A percentile compares a stretch with the other conserved stretches of the same genome.
Evolutionary conservation across 2,888 invertebrate species (phyloP).

Genomic region (Saturnia pavonia): DNA sequence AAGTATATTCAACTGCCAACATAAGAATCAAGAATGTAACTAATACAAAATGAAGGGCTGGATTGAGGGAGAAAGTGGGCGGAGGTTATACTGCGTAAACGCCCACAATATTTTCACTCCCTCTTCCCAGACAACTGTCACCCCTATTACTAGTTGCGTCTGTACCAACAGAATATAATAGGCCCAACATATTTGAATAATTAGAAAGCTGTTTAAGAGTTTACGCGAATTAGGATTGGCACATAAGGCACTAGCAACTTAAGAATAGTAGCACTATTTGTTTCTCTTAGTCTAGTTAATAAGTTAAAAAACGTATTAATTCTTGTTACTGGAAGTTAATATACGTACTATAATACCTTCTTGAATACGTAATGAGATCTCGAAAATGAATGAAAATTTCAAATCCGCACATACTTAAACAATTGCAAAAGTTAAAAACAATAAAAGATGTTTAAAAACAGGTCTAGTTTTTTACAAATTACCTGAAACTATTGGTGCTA

Average conservation of each 20-base stretch:
- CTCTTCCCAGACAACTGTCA: not conserved
- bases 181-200: not conserved
- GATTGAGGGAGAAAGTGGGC: not conserved
- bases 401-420: too few species aligned
- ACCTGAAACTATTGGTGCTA: too few species aligned
- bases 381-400: too few species aligned
- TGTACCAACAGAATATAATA: not conserved
- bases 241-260: not conserved
- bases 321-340: too few species aligned
- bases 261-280: too few species aligned
- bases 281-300: too few species aligned
- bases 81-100: not conserved
- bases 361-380: too few species aligned
- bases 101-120: slow-evolving; percentile 7
- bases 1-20: not conserved
- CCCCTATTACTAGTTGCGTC: not conserved
- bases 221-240: not conserved
- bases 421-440: too few species aligned
- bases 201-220: not conserved
- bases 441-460: too few species aligned
- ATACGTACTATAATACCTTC: too few species aligned
- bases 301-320: too few species aligned
- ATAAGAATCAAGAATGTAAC: not conserved
- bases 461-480: too few species aligned
- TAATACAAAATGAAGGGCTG: not conserved